Conservation (phyloP, 2,797 vertebrate species). For the Myoxocephalus aenaeus region DNA sequence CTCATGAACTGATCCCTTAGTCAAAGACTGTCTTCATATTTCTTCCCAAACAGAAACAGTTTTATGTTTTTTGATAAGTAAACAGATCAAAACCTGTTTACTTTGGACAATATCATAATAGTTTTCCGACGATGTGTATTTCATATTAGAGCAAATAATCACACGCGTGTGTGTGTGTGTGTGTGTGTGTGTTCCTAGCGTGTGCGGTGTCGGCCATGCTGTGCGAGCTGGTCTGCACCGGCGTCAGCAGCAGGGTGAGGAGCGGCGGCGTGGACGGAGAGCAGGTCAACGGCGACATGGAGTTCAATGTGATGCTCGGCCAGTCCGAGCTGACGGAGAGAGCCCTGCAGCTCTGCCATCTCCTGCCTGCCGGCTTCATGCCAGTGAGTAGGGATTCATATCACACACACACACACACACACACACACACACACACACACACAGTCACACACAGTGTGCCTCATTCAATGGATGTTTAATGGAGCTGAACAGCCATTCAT, state of each 20-base stretch:
- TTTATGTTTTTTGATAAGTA: neutral
- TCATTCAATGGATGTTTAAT: conserved; percentile 78
- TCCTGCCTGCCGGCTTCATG: conserved; percentile 88
- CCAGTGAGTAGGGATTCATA: conserved; percentile 84
- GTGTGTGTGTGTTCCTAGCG: conserved; percentile 73
- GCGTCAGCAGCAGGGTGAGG: conserved; percentile 68
- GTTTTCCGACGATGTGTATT: neutral
- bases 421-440: conserved; percentile 30
- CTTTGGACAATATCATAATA: neutral
- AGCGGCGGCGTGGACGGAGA: conserved; percentile 49
- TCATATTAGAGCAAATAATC: neutral
- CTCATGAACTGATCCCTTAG: conserved; percentile 9
- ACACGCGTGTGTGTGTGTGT: conserved; percentile 9
- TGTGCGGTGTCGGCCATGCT: conserved; percentile 90
- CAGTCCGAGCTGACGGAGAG: conserved; percentile 86
- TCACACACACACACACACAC: conserved; percentile 47
- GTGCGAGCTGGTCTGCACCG: conserved; percentile 78
- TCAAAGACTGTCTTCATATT: neutral
- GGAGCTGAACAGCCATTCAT: conserved; percentile 77
- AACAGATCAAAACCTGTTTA: neutral
- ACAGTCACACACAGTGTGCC: conserved; percentile 40
- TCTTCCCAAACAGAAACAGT: neutral
- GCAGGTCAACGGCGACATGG: conserved; percentile 67
- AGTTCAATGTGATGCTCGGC: conserved; percentile 83
- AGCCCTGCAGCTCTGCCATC: conserved; percentile 86